Evolutionary conservation across 2,113 vertebrate species (phyloP).

Genomic region (Psilopsiagon aymara): DNA sequence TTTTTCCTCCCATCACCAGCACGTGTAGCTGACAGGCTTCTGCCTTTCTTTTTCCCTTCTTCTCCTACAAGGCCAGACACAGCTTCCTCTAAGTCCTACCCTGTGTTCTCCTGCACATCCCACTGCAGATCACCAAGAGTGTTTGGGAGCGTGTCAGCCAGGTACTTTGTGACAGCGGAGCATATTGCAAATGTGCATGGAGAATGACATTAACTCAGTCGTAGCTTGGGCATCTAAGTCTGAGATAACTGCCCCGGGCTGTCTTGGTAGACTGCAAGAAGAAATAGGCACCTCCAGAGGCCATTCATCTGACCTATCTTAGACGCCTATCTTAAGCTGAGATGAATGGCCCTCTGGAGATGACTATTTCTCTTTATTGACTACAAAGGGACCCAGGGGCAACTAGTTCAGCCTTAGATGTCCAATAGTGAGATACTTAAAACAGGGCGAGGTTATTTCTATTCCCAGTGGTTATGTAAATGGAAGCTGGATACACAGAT

Average conservation of each 20-base stretch:
- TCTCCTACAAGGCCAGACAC: neutral
- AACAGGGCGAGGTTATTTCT: constrained; percentile 2
- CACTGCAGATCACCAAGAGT: neutral
- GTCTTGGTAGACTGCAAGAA: neutral
- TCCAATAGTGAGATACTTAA: constrained; percentile 44
- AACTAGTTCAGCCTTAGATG: constrained; percentile 23
- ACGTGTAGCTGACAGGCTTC: accelerated
- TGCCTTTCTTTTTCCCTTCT: neutral
- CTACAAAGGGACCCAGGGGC: constrained; percentile 29
- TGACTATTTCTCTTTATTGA: constrained; percentile 10
- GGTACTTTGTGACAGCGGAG: neutral
- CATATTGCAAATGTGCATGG: neutral
- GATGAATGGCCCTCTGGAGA: constrained; percentile 42
- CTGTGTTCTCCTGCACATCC: neutral
- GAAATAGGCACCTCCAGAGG: constrained; percentile 56
- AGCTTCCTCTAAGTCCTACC: neutral
- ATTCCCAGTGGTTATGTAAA: constrained; percentile 63
- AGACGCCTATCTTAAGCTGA: constrained; percentile 1
- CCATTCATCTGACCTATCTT: constrained; percentile 23
- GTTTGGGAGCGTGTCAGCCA: neutral
- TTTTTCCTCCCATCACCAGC: neutral
- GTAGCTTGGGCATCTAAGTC: neutral
- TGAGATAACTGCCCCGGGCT: constrained; percentile 7
- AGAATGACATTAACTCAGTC: neutral
- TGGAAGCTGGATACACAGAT: constrained; percentile 39